Evolutionary conservation across 2,888 invertebrate genomes (phyloP).

Genomic region (Nomada ferruginata): DNA sequence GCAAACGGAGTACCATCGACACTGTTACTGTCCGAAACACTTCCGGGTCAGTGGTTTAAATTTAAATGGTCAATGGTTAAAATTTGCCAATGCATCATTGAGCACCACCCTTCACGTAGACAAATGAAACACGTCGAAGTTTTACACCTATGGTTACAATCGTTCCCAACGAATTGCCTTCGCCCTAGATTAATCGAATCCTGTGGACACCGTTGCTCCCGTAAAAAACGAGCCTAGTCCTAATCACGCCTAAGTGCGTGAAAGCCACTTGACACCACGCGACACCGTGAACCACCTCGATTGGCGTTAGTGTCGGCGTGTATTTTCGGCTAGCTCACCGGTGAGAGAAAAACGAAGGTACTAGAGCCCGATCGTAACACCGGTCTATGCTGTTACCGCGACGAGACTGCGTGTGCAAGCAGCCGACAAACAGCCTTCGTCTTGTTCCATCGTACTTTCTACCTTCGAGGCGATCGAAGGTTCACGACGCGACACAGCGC

Average conservation of each 20-base stretch:
- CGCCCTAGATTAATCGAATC: slow-evolving; percentile 19
- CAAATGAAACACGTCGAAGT: no score
- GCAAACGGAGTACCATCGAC: not conserved
- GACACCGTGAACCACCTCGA: not conserved
- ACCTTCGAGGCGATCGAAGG: slow-evolving; percentile 71
- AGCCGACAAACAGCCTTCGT: slow-evolving; percentile 66
- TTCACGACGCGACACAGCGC: slow-evolving; percentile 17
- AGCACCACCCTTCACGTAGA: no score
- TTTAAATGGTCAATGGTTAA: no score
- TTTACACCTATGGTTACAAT: not conserved
- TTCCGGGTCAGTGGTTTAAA: not conserved
- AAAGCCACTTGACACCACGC: not conserved
- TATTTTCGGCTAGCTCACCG: not conserved
- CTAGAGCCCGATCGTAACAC: slow-evolving; percentile 49
- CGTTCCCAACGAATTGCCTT: slow-evolving; percentile 35
- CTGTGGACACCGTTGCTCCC: not conserved
- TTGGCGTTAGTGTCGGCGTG: not conserved
- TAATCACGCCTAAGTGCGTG: not conserved
- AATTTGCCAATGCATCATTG: no score
- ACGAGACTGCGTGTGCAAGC: slow-evolving; percentile 58
- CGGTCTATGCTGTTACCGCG: slow-evolving; percentile 60
- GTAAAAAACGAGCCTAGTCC: slow-evolving; percentile 23
- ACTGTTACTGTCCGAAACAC: not conserved
- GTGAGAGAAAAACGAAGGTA: slow-evolving; percentile 11
- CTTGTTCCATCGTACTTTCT: slow-evolving; percentile 69